These are phyloP conservation scores for Eurytoma californica DNA, from an alignment of 2,888 invertebrate genomes.

Conservation along the genomic window DNA sequence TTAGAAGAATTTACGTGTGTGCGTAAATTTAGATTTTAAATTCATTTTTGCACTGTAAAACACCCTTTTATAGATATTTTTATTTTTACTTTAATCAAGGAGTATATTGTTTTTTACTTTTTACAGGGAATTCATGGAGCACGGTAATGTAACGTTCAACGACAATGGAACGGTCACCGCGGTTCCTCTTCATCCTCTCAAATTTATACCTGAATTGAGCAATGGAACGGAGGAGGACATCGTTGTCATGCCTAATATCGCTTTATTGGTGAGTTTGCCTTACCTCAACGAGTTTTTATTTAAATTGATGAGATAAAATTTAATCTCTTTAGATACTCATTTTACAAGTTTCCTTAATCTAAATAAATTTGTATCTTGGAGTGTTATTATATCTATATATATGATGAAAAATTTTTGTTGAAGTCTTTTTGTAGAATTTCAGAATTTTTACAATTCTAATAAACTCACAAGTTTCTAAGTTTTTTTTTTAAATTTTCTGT, in stretches of 20 bases:
- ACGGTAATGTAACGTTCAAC: constrained; percentile 84
- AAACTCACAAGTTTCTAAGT: no score
- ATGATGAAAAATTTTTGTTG: no score
- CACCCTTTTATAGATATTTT: not conserved
- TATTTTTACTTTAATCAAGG: not conserved
- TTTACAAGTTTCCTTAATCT: not conserved
- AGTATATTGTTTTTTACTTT: constrained; percentile 2
- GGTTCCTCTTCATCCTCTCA: constrained; percentile 83
- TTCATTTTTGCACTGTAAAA: no score
- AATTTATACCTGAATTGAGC: constrained; percentile 86
- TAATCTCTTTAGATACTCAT: not conserved
- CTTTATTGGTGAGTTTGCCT: constrained; percentile 84
- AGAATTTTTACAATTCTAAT: no score
- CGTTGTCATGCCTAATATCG: constrained; percentile 87
- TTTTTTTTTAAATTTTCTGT: no score
- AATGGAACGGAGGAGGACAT: constrained; percentile 85
- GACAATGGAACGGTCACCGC: constrained; percentile 85
- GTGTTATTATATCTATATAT: no score
- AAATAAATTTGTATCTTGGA: not conserved
- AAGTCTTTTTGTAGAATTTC: no score
- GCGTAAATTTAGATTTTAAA: no score
- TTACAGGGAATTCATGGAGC: constrained; percentile 83
- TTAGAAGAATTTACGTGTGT: no score
- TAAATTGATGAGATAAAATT: not conserved
- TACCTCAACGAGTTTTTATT: not conserved